Percentiles rank a stretch among this genome's conserved stretches.
Conservation (phyloP, 2,113 vertebrate species). For the Arenaria interpres region DNA sequence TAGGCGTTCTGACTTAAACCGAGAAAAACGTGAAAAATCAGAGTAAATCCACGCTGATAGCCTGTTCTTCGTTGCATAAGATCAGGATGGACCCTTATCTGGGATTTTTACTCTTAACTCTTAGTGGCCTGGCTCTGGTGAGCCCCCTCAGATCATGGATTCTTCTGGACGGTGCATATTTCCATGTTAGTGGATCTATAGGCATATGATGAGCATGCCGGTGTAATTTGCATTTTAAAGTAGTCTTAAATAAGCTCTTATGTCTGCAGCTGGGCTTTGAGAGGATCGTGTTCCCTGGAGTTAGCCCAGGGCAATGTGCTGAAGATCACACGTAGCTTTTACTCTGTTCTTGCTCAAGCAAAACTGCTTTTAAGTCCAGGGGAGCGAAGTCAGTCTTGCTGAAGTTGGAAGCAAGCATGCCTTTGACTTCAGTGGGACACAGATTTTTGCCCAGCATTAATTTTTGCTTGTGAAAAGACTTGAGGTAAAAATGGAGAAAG, state of each 20-base stretch:
- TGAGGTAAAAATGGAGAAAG: not conserved
- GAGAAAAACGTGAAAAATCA: conserved; percentile 3
- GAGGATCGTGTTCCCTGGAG: conserved; percentile 46
- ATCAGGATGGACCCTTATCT: not conserved
- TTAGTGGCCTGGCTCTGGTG: not conserved
- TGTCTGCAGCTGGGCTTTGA: conserved; percentile 59
- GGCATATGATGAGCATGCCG: not conserved
- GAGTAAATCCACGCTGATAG: not conserved
- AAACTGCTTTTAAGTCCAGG: conserved; percentile 55
- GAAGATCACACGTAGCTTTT: conserved; percentile 53
- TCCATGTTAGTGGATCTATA: conserved; percentile 5
- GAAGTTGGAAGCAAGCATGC: not conserved
- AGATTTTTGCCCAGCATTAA: not conserved
- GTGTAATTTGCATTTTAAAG: conserved; percentile 62
- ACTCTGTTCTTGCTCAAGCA: conserved; percentile 54
- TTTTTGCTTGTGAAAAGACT: not conserved
- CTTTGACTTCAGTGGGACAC: not conserved
- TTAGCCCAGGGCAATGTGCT: conserved; percentile 40
- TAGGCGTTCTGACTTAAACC: not conserved
- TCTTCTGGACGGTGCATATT: not conserved
- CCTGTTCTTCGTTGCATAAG: not conserved
- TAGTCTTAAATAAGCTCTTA: conserved; percentile 49
- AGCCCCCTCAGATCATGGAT: not conserved
- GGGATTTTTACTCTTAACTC: not conserved
- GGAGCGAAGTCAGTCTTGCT: conserved; percentile 1